Base-by-base conservation (phyloP, 2,797 vertebrate genomes). In the Cossypha caffra region DNA sequence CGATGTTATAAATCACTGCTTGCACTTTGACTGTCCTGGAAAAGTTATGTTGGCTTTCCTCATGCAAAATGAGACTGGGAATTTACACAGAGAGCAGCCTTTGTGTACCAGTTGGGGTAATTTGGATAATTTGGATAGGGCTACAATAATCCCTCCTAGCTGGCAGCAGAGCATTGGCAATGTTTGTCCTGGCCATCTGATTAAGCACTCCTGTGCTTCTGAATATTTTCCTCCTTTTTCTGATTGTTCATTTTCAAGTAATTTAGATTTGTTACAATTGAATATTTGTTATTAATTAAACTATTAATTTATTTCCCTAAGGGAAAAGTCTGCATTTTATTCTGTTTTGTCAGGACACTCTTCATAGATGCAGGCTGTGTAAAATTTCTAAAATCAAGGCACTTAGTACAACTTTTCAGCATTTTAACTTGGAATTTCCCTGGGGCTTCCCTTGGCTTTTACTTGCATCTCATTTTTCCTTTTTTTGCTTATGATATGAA, bases 1-100 rank as follows among this genome's bases (percentile, higher is more conserved):
- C 0, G 0, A 18, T n/a, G 6, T 5, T 35, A 40, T 11, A 47
- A 59, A 26, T 47, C 12, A 6, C 16, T 62, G 5, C 43, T 58
- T 33, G 28, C 28, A 31, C 37, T 80, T 81, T 40, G 35, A 8
- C 29, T 58, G 26, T 50, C 29, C 42, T 18, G 19, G 29, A 58
- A 47, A 81, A 68, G 15, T 33, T 52, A 12, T 0, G 0, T 35
- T 61, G 45, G 9, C 26, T 82, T 73, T 68, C n/a, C 62, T 64
- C 14, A 7, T 8, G 35, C 37, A 68, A 45, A 75, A 37, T 25
- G 63, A 71, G 37, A 6, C 45, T 14, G 31, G n/a, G 26, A 24
- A 13, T 40, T 90, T 25, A 43, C 25, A 58, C 7, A 75, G 54
- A 50, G 23, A 54, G 23, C n/a, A 78, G 50, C 9, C 62, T 43